Percentiles rank a stretch among this genome's conserved stretches.
These are phyloP conservation scores for Phymatocera aterrima DNA, from an alignment of 2,888 invertebrate species.

Conservation along the genomic window DNA sequence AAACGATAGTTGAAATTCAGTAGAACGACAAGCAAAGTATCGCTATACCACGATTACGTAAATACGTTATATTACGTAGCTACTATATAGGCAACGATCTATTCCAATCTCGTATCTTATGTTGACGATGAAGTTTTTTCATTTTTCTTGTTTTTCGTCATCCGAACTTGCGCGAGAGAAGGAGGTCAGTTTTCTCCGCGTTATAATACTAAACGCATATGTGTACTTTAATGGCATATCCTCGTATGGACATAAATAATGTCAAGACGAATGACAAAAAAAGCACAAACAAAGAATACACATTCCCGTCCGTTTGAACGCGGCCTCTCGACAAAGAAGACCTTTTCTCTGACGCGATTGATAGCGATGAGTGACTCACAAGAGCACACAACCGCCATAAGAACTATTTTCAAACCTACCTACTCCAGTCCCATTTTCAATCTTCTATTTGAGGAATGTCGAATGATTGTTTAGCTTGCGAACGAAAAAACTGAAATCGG, in stretches of 20 bases:
- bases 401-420: not conserved
- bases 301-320: not conserved
- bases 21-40: not conserved
- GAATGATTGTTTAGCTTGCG: not conserved
- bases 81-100: conserved; percentile 9
- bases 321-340: not conserved
- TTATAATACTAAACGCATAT: not conserved
- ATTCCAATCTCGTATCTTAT: conserved; percentile 30
- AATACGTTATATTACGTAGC: conserved; percentile 26
- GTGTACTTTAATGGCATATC: not conserved
- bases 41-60: conserved; percentile 15
- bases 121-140: conserved; percentile 5
- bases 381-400: not conserved
- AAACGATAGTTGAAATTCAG: conserved; percentile 16
- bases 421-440: not conserved
- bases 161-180: not conserved
- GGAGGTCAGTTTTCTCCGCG: conserved; percentile 24
- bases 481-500: no score
- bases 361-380: not conserved
- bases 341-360: not conserved
- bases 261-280: not conserved
- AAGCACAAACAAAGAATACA: not conserved
- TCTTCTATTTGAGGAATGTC: not conserved
- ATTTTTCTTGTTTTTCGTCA: not conserved
- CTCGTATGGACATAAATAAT: not conserved